Evolutionary conservation across 1,140 invertebrate species (phyloP).

Genomic region (Brachionus rubens): DNA sequence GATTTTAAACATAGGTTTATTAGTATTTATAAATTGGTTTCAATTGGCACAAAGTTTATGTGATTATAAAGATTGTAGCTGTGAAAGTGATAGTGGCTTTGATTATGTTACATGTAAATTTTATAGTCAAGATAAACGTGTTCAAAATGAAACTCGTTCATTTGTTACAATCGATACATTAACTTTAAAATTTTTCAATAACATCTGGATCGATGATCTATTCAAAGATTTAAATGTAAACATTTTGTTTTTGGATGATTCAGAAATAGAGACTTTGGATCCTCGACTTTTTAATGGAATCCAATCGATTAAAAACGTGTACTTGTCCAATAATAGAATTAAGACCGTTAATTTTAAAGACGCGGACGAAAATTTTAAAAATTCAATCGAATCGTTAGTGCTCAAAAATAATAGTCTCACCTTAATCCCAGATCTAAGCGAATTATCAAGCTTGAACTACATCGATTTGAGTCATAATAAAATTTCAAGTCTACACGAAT

Average conservation of each 20-base stretch:
- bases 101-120: not conserved
- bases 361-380: not conserved
- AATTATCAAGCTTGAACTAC: not conserved
- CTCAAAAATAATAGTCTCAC: not conserved
- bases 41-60: not conserved
- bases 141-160: no score
- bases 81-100: not conserved
- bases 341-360: not conserved
- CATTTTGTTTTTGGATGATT: not conserved
- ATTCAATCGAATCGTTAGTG: not conserved
- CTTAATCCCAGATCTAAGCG: not conserved
- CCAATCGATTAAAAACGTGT: not conserved
- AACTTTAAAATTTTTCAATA: not conserved
- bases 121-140: not conserved
- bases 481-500: not conserved
- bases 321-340: not conserved
- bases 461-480: not conserved
- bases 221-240: not conserved
- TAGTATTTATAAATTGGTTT: not conserved
- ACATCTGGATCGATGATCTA: not conserved
- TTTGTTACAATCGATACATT: not conserved
- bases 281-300: not conserved
- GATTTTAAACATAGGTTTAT: not conserved
- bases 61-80: not conserved
- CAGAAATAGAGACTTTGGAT: not conserved